phyloP scores from a whole-genome alignment of 2,113 vertebrate species.

The Epinephelus cyanopodus region DNA sequence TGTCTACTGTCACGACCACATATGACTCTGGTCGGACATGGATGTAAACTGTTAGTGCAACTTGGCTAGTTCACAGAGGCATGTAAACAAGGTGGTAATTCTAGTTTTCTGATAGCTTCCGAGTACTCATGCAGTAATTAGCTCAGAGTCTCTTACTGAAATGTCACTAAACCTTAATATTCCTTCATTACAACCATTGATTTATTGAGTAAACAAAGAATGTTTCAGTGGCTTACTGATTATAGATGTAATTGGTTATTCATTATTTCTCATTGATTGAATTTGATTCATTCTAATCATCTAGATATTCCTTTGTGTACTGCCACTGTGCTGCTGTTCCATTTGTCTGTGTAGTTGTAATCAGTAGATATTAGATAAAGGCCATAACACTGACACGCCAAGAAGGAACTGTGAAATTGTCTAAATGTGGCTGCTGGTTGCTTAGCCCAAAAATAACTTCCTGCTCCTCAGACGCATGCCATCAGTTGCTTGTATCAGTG shows the following conservation, averaged over 20 bases:
- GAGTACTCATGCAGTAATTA: background rate
- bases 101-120: background rate
- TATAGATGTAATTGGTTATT: slow-evolving; percentile 7
- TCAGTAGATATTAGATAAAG: background rate
- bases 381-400: background rate
- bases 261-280: slow-evolving; percentile 27
- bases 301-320: background rate
- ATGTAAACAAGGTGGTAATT: too few relatives aligned
- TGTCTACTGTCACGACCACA: too few relatives aligned
- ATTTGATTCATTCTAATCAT: slow-evolving; percentile 16
- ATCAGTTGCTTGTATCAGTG: background rate
- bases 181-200: background rate
- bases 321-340: background rate
- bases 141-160: background rate
- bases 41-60: too few relatives aligned
- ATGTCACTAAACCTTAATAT: background rate
- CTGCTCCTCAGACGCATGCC: background rate
- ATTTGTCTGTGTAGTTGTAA: background rate
- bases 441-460: background rate
- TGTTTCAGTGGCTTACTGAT: background rate
- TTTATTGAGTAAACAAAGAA: background rate
- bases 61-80: too few relatives aligned
- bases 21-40: too few relatives aligned
- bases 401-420: background rate
- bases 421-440: background rate